Evolutionary conservation across 2,888 invertebrate species (phyloP).

Genomic region (Steromphala cineraria): DNA sequence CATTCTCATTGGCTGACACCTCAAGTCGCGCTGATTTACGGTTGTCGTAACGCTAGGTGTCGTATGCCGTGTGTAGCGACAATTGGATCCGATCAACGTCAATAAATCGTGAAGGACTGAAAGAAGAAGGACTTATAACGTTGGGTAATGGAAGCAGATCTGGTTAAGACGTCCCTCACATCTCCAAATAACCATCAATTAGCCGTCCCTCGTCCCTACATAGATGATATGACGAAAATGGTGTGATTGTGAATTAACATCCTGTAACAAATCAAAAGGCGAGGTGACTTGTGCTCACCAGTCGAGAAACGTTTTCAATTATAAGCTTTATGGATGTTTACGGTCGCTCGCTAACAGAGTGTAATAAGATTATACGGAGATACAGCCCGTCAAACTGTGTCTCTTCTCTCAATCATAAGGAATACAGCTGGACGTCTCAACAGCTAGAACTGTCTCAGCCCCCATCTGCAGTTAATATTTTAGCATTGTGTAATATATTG

Average conservation of each 20-base stretch:
- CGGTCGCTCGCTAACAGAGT: too few relatives aligned
- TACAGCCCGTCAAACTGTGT: too few relatives aligned
- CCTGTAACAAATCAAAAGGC: neutral
- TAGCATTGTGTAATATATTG: too few relatives aligned
- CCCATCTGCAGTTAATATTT: too few relatives aligned
- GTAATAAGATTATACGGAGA: too few relatives aligned
- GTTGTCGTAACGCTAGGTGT: neutral
- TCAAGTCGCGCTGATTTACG: neutral
- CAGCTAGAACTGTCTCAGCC: too few relatives aligned
- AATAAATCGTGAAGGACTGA: slow-evolving; percentile 6
- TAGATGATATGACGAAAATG: neutral
- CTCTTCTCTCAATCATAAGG: too few relatives aligned
- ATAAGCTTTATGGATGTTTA: too few relatives aligned
- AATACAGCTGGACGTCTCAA: too few relatives aligned
- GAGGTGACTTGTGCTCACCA: too few relatives aligned
- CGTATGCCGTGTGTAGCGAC: neutral
- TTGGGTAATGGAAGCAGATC: neutral
- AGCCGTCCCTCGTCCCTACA: neutral
- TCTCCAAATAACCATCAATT: neutral
- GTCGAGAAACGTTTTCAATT: too few relatives aligned
- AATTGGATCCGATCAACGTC: neutral
- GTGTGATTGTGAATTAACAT: slow-evolving; percentile 1
- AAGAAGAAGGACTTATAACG: neutral
- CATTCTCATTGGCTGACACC: slow-evolving; percentile 7
- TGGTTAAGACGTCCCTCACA: neutral